These are phyloP conservation scores for Stegostoma tigrinum DNA, from an alignment of 2,113 vertebrate genomes.

Conservation along the genomic window DNA sequence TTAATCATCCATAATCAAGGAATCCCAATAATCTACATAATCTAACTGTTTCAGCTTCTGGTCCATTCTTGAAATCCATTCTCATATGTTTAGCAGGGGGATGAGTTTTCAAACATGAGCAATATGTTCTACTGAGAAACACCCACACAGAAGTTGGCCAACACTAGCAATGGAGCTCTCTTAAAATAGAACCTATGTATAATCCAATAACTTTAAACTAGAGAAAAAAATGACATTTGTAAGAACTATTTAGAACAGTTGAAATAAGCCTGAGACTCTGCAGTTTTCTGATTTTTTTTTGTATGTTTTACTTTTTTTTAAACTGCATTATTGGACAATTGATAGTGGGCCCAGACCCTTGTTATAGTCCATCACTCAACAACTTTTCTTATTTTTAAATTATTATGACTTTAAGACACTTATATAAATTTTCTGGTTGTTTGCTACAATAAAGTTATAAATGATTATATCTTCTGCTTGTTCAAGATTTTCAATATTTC, in stretches of 20 bases:
- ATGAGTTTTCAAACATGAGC: not conserved
- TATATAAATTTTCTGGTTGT: not conserved
- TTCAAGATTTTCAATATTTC: not conserved
- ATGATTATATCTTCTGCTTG: not conserved
- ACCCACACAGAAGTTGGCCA: not conserved
- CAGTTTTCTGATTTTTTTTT: not conserved
- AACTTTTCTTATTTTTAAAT: not conserved
- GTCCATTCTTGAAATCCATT: not conserved
- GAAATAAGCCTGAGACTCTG: not conserved
- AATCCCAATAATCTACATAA: not conserved
- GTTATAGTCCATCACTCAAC: not conserved
- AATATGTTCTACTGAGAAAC: not conserved
- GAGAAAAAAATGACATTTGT: not conserved
- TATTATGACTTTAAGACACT: conserved; percentile 11
- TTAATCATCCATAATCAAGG: not conserved
- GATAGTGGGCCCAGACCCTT: not conserved
- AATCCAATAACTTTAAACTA: not conserved
- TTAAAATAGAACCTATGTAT: not conserved
- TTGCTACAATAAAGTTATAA: conserved; percentile 15
- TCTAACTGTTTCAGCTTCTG: not conserved
- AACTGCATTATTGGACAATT: not conserved
- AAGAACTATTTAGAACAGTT: not conserved
- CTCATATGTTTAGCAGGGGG: not conserved
- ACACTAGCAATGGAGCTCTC: not conserved
- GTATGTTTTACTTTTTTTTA: not conserved